Evolutionary conservation across 2,797 vertebrate genomes (phyloP).

Genomic region (Nannoperca australis): DNA sequence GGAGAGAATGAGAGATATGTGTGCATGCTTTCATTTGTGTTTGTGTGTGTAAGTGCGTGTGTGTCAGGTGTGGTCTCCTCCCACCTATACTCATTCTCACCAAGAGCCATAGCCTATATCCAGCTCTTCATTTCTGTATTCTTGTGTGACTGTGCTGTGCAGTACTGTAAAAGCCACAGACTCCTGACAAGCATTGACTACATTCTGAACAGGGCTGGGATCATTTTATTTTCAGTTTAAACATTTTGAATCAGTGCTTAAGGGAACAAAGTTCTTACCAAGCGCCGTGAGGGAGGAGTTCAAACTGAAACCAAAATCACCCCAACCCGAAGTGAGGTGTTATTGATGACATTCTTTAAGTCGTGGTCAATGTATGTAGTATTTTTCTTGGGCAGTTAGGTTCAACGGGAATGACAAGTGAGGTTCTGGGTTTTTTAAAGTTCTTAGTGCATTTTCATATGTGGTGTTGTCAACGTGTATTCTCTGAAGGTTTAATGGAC

Average conservation of each 20-base stretch:
- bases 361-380: conserved; percentile 63
- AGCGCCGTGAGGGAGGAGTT: conserved; percentile 48
- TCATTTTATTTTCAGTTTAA: conserved; percentile 67
- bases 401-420: conserved; percentile 45
- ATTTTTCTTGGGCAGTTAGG: conserved; percentile 32
- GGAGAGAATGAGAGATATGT: conserved; percentile 28
- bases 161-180: conserved; percentile 57
- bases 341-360: conserved; percentile 77
- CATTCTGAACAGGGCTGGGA: conserved; percentile 74
- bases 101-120: conserved; percentile 34
- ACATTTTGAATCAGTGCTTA: conserved; percentile 47
- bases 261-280: conserved; percentile 50
- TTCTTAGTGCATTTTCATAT: conserved; percentile 74
- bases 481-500: conserved; percentile 50
- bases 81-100: conserved; percentile 36
- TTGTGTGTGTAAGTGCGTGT: background rate
- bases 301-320: conserved; percentile 64
- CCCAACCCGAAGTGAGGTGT: conserved; percentile 67
- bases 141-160: conserved; percentile 60
- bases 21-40: background rate
- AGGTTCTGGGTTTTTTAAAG: conserved; percentile 70
- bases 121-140: conserved; percentile 52
- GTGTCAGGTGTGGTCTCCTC: conserved; percentile 44
- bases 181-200: conserved; percentile 69
- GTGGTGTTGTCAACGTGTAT: conserved; percentile 56